phyloP scores from a whole-genome alignment of 2,888 invertebrate genomes.

The Diploptera punctata region DNA sequence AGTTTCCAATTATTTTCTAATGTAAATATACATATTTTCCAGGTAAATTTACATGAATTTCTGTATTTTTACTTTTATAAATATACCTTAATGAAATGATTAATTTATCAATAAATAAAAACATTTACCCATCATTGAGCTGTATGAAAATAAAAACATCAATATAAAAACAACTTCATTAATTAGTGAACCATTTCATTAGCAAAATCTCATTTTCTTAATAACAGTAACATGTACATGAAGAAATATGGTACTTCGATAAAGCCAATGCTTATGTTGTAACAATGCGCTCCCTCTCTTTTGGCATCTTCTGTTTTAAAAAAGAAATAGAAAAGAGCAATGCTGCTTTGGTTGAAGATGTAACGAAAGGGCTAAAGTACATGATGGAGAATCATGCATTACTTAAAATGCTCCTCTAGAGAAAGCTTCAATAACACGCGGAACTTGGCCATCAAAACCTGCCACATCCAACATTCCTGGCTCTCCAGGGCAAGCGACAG shows the following conservation, averaged over 20 bases:
- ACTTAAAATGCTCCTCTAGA: slow-evolving; percentile 59
- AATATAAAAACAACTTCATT: too few species aligned
- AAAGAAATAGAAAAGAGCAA: not conserved
- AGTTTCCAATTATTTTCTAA: too few species aligned
- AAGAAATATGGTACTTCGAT: not conserved
- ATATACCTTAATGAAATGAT: too few species aligned
- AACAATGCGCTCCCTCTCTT: not conserved
- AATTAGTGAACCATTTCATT: too few species aligned
- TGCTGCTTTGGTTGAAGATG: slow-evolving; percentile 10
- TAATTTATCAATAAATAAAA: too few species aligned
- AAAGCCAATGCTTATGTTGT: not conserved
- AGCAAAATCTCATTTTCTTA: too few species aligned
- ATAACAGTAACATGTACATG: not conserved
- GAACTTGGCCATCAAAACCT: slow-evolving; percentile 69
- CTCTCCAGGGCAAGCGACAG: slow-evolving; percentile 41
- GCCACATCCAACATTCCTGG: slow-evolving; percentile 66
- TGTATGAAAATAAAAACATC: too few species aligned
- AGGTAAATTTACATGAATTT: too few species aligned
- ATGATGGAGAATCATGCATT: not conserved
- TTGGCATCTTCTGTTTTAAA: not conserved
- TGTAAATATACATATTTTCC: too few species aligned
- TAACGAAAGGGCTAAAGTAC: slow-evolving; percentile 18
- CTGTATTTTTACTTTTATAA: too few species aligned
- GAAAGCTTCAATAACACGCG: slow-evolving; percentile 69
- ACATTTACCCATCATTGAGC: too few species aligned